Percentiles rank a stretch among this genome's conserved stretches.
Evolutionary conservation across 2,797 vertebrate species (phyloP).

Genomic region (Lindbergichthys nudifrons): DNA sequence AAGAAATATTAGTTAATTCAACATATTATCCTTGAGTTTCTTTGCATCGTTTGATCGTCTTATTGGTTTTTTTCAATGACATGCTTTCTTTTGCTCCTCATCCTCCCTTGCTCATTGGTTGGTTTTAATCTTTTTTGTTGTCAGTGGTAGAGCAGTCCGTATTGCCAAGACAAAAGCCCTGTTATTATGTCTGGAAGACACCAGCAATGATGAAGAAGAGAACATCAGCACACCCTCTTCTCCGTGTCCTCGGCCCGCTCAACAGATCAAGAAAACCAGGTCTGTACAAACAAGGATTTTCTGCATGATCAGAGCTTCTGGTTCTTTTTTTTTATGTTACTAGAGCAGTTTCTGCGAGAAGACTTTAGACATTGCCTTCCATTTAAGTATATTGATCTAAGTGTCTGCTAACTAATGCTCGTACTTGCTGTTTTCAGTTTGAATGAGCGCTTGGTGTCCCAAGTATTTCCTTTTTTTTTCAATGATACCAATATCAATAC

Average conservation of each 20-base stretch:
- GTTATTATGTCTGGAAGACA: not conserved
- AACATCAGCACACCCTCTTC: constrained; percentile 5
- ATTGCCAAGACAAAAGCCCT: constrained; percentile 22
- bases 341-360: not conserved
- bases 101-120: not conserved
- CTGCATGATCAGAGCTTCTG: not conserved
- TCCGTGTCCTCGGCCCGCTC: not conserved
- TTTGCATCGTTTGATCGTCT: not conserved
- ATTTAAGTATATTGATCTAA: not conserved
- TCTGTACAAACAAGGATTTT: constrained; percentile 24
- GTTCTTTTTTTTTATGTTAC: not conserved
- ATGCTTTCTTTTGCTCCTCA: not conserved
- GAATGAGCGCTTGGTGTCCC: no score
- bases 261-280: constrained; percentile 39
- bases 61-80: not conserved
- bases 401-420: not conserved
- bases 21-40: not conserved
- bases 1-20: not conserved
- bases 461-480: no score
- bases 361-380: not conserved
- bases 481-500: no score
- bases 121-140: not conserved
- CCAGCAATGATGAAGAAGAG: constrained; percentile 50
- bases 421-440: no score
- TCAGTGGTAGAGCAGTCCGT: not conserved